phyloP scores from a whole-genome alignment of 2,888 invertebrate species.

The Deilephila elpenor region DNA sequence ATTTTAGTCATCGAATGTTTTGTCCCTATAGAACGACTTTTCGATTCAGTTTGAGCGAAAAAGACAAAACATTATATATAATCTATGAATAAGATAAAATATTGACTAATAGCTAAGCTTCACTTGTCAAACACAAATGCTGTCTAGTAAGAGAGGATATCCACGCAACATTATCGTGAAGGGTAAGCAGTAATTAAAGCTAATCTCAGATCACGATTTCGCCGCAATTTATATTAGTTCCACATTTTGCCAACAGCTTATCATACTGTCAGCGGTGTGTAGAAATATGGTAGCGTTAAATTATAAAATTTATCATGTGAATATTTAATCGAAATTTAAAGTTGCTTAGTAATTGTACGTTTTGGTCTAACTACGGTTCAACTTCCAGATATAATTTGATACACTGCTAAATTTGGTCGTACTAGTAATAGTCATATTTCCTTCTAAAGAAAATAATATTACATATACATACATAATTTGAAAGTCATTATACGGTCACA shows the following conservation, averaged over 20 bases:
- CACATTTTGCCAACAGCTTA: conserved; percentile 17
- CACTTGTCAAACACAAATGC: neutral
- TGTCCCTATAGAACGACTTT: too few relatives aligned
- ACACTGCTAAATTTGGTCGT: too few relatives aligned
- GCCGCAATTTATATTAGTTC: conserved; percentile 18
- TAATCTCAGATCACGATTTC: conserved; percentile 23
- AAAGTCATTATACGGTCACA: too few relatives aligned
- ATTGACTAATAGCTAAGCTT: neutral
- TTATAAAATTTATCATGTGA: conserved; percentile 8
- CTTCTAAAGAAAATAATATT: too few relatives aligned
- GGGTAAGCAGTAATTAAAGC: conserved; percentile 2
- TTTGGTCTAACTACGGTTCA: neutral
- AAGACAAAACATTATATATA: too few relatives aligned
- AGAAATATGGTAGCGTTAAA: conserved; percentile 15
- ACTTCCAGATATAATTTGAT: too few relatives aligned
- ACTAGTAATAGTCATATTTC: too few relatives aligned
- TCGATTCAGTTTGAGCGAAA: too few relatives aligned
- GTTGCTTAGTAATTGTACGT: neutral
- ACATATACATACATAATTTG: too few relatives aligned
- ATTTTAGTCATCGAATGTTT: too few relatives aligned
- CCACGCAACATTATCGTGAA: neutral
- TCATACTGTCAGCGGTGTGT: conserved; percentile 19
- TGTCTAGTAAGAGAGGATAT: neutral
- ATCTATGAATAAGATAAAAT: neutral
- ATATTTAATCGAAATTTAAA: neutral